Conservation (phyloP, 2,113 vertebrate species). For the Sphaerodactylus townsendi region DNA sequence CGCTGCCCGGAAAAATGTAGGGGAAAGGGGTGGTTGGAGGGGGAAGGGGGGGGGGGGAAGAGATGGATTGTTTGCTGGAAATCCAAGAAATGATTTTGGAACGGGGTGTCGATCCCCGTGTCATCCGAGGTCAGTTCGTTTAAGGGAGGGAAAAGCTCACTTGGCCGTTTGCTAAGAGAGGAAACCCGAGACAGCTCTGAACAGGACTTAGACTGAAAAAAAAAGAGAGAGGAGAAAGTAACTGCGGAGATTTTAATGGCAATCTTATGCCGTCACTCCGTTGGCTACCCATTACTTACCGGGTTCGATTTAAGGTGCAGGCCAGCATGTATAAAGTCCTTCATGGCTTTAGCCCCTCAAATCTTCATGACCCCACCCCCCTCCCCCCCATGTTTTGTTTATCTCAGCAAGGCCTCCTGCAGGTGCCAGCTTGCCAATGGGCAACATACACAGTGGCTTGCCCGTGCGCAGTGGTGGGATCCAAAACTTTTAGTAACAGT, state of each 20-base stretch:
- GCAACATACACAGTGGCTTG: too few species aligned
- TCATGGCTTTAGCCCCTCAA: too few species aligned
- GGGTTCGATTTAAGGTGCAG: too few species aligned
- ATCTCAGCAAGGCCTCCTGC: too few species aligned
- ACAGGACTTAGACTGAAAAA: constrained; percentile 5
- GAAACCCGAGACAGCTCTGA: constrained; percentile 13
- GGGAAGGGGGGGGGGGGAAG: background rate
- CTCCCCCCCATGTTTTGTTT: too few species aligned
- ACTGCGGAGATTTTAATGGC: background rate
- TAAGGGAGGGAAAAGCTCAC: constrained; percentile 60
- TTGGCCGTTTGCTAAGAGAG: constrained; percentile 35
- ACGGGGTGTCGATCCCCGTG: constrained; percentile 51
- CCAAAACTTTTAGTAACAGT: too few species aligned
- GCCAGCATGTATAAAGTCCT: background rate
- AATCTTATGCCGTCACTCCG: background rate
- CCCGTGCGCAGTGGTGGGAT: too few species aligned
- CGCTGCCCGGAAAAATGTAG: constrained; percentile 51
- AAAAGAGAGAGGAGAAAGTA: background rate
- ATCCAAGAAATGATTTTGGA: constrained; percentile 56
- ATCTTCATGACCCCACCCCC: too few species aligned
- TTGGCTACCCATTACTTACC: too few species aligned
- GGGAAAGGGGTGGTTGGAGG: too few species aligned
- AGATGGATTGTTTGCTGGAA: constrained; percentile 38
- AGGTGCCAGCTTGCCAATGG: too few species aligned
- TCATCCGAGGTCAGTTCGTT: constrained; percentile 38